These are phyloP conservation scores for Albula glossodonta DNA, from an alignment of 2,113 vertebrate genomes.

Conservation along the genomic window DNA sequence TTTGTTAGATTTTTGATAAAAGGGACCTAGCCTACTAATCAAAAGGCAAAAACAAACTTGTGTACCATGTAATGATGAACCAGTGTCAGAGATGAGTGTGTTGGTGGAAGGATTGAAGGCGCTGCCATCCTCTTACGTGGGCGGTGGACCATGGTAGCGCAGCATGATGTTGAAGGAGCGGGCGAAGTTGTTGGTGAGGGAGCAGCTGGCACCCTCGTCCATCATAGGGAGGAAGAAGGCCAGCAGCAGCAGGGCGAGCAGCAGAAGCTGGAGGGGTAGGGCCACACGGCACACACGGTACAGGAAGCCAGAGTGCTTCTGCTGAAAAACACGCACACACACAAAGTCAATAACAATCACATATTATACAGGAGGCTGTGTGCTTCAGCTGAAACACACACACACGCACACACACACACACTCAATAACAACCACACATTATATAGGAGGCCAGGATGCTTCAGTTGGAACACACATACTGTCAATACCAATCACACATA, in stretches of 20 bases:
- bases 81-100: background rate
- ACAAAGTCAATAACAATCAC: background rate
- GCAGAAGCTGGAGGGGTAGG: conserved; percentile 79
- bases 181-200: conserved; percentile 87
- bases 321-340: conserved; percentile 41
- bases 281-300: conserved; percentile 78
- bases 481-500: too few species aligned
- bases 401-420: background rate
- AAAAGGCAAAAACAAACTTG: background rate
- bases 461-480: too few species aligned
- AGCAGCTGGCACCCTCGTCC: conserved; percentile 78
- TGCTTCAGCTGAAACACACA: background rate
- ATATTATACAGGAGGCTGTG: background rate
- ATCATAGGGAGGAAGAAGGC: conserved; percentile 82
- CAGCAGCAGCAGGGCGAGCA: conserved; percentile 83
- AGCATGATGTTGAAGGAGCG: conserved; percentile 90
- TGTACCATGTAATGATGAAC: background rate
- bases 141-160: conserved; percentile 81
- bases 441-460: too few species aligned
- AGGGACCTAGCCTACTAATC: background rate
- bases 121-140: conserved; percentile 71
- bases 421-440: too few species aligned
- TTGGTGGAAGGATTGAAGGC: background rate
- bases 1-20: background rate
- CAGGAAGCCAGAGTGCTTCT: conserved; percentile 57